Evolutionary conservation across 2,113 vertebrate genomes (phyloP).

Genomic region (Montifringilla adamsi): DNA sequence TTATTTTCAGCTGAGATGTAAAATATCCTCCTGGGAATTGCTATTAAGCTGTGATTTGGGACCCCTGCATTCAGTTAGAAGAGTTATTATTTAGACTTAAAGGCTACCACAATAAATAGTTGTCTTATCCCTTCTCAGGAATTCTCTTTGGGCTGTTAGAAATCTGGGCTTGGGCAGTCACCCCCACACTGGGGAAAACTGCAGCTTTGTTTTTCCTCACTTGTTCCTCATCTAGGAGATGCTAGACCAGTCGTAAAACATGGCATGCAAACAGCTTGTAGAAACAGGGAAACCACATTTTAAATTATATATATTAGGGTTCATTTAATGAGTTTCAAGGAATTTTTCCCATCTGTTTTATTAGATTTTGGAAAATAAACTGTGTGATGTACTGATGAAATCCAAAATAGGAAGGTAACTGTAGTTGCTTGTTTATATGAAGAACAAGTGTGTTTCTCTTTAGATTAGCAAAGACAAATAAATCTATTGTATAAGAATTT

Average conservation of each 20-base stretch:
- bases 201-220: neutral
- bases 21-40: neutral
- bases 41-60: neutral
- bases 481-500: neutral
- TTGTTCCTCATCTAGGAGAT: neutral
- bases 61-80: neutral
- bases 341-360: neutral
- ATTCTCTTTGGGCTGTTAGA: neutral
- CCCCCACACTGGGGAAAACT: neutral
- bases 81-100: neutral
- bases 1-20: neutral
- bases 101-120: neutral
- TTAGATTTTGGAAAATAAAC: constrained; percentile 37
- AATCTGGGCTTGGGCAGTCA: neutral
- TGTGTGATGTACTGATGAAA: neutral
- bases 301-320: constrained; percentile 11
- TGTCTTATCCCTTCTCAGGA: neutral
- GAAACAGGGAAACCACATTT: neutral
- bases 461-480: neutral
- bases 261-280: constrained; percentile 30
- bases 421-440: neutral
- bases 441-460: neutral
- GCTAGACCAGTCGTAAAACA: neutral
- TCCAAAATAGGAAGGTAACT: constrained; percentile 1
- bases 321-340: constrained; percentile 11